These are phyloP conservation scores for Trypoxylus dichotomus DNA, from an alignment of 1,140 invertebrate genomes.

Conservation along the genomic window DNA sequence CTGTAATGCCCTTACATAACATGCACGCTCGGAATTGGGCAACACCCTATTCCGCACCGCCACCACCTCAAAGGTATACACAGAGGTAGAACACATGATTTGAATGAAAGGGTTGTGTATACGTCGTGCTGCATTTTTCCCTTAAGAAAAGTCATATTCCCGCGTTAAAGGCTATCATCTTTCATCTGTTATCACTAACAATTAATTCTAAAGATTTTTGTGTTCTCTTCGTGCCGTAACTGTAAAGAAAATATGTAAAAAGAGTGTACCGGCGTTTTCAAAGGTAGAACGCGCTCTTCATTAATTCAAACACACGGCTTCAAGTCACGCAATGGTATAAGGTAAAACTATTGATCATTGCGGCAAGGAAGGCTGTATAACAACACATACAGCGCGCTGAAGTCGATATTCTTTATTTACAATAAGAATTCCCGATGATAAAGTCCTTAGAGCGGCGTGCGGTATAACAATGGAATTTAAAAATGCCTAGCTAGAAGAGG, in stretches of 20 bases:
- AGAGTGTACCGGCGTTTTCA: not conserved
- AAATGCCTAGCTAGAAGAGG: not conserved
- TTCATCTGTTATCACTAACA: not conserved
- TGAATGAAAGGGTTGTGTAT: not conserved
- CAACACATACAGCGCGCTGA: not conserved
- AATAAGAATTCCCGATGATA: constrained; percentile 12
- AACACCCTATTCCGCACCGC: not conserved
- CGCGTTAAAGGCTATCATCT: not conserved
- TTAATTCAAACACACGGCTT: constrained; percentile 7
- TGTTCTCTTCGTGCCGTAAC: not conserved
- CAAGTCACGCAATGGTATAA: constrained; percentile 10
- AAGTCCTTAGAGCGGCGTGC: not conserved
- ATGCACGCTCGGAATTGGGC: not conserved
- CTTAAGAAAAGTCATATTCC: not conserved
- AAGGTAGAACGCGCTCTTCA: constrained; percentile 2
- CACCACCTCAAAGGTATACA: not conserved
- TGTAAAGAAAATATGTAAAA: not conserved
- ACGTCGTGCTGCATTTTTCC: not conserved
- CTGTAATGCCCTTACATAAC: not conserved
- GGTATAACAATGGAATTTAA: not conserved
- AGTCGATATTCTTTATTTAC: constrained; percentile 16
- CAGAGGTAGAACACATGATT: not conserved
- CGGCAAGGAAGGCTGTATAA: not conserved
- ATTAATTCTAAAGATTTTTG: not conserved
- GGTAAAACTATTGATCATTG: constrained; percentile 21